Evolutionary conservation across 2,113 vertebrate genomes (phyloP).

Genomic region (Marmota flaviventris): DNA sequence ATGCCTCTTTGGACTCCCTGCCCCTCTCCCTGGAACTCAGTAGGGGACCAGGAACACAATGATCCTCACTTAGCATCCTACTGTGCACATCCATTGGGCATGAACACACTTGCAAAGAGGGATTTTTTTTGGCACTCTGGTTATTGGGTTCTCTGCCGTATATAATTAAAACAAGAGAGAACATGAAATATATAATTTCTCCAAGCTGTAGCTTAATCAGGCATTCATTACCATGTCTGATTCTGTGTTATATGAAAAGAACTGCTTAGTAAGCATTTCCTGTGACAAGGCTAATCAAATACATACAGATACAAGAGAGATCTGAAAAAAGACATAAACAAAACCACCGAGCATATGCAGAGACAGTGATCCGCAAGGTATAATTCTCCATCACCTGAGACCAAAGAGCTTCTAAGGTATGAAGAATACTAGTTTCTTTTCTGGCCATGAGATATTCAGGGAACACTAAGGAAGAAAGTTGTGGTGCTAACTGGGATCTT

Average conservation of each 20-base stretch:
- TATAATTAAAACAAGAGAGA: constrained; percentile 75
- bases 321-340: background rate
- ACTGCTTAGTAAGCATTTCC: constrained; percentile 64
- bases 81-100: background rate
- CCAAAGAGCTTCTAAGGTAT: background rate
- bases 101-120: background rate
- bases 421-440: background rate
- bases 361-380: background rate
- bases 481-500: too few species aligned
- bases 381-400: background rate
- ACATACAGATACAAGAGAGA: background rate
- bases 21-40: background rate
- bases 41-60: background rate
- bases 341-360: background rate
- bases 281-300: constrained; percentile 56
- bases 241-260: constrained; percentile 55
- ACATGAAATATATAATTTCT: constrained; percentile 70
- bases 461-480: background rate
- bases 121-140: background rate
- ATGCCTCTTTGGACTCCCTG: background rate
- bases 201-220: constrained; percentile 57
- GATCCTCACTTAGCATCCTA: background rate
- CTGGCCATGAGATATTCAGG: background rate
- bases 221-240: constrained; percentile 68
- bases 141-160: constrained; percentile 45